Conservation (phyloP, 2,113 vertebrate genomes). For the Galemys pyrenaicus region DNA sequence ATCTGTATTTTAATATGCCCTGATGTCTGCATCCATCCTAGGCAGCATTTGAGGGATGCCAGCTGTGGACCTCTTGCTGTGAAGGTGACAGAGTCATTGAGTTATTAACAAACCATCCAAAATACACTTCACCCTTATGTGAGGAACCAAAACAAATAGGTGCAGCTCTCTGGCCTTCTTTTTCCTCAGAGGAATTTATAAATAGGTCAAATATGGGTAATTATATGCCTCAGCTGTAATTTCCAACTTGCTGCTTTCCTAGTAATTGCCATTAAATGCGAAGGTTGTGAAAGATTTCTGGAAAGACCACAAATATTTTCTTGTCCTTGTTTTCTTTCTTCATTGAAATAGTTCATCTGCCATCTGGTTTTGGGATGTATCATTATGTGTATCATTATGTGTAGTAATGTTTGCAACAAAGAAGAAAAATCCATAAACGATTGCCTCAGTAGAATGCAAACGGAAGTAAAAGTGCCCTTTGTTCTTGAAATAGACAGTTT, state of each 20-base stretch:
- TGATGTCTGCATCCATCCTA: not conserved
- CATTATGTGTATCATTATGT: conserved; percentile 51
- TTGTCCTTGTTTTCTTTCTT: conserved; percentile 43
- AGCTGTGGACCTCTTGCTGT: not conserved
- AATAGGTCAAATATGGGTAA: conserved; percentile 57
- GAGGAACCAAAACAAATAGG: not conserved
- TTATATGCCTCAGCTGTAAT: conserved; percentile 29
- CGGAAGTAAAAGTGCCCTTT: not conserved
- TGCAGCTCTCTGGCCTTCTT: not conserved
- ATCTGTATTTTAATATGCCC: not conserved
- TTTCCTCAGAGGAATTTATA: conserved; percentile 36
- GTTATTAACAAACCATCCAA: not conserved
- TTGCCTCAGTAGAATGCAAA: not conserved
- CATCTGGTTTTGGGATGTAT: conserved; percentile 66
- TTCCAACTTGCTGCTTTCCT: conserved; percentile 49
- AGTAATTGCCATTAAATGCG: conserved; percentile 53
- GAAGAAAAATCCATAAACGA: not conserved
- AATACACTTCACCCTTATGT: not conserved
- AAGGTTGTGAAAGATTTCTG: conserved; percentile 72
- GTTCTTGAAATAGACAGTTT: not conserved
- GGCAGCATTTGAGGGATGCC: not conserved
- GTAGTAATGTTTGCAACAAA: not conserved
- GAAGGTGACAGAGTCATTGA: not conserved
- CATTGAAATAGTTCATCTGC: conserved; percentile 55
- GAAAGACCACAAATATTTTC: conserved; percentile 68